Conservation (phyloP, 2,797 vertebrate genomes). For the Peromyscus aztecus region DNA sequence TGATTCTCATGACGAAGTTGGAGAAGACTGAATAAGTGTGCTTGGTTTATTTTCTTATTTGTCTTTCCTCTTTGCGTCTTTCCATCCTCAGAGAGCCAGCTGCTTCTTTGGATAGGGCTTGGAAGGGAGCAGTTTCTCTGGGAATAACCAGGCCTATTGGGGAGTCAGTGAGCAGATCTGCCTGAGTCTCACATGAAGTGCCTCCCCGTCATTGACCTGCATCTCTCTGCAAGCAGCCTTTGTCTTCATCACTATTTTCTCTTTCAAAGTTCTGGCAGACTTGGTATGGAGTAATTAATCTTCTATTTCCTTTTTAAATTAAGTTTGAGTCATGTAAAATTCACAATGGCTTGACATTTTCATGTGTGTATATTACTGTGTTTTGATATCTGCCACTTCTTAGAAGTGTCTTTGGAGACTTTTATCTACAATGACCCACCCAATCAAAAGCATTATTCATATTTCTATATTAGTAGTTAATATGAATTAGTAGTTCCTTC, state of each 20-base stretch:
- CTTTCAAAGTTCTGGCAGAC: neutral
- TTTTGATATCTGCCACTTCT: neutral
- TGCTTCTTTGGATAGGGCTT: neutral
- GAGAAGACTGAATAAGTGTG: neutral
- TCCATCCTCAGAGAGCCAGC: neutral
- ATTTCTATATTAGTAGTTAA: neutral
- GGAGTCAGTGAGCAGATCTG: neutral
- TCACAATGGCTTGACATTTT: neutral
- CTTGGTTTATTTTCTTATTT: neutral
- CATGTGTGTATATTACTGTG: neutral
- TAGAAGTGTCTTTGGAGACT: neutral
- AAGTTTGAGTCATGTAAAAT: neutral
- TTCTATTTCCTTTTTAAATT: neutral
- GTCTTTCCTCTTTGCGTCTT: neutral
- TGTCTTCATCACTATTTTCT: neutral
- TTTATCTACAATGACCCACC: neutral
- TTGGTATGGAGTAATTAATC: neutral
- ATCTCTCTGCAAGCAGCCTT: neutral
- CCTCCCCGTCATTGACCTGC: neutral
- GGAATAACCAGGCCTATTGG: neutral
- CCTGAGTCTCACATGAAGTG: neutral
- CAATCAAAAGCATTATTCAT: neutral
- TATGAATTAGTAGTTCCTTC: neutral
- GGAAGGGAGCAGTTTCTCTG: neutral
- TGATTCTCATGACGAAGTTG: neutral